Percentiles rank a stretch among this genome's conserved stretches.
Conservation (phyloP, 2,888 invertebrate species). For the Plebejus argus region DNA sequence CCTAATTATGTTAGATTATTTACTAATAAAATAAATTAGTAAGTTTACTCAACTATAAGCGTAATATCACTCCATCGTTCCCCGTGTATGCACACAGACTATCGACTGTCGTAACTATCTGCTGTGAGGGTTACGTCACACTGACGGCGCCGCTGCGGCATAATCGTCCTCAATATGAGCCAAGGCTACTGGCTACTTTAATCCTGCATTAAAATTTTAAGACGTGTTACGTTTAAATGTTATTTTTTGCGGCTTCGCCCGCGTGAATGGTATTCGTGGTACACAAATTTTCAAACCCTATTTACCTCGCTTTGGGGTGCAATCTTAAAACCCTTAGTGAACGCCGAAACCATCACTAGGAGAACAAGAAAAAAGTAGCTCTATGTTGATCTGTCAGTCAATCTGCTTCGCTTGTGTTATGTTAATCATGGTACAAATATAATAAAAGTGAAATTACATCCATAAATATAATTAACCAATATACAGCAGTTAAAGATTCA, state of each 20-base stretch:
- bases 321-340: too few relatives aligned
- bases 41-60: not conserved
- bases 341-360: too few relatives aligned
- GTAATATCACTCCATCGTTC: conserved; percentile 8
- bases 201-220: not conserved
- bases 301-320: too few relatives aligned
- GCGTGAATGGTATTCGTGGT: not conserved
- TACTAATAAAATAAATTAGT: not conserved
- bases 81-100: conserved; percentile 1
- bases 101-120: conserved; percentile 1
- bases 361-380: too few relatives aligned
- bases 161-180: not conserved
- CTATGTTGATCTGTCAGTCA: too few relatives aligned
- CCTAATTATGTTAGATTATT: not conserved
- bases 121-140: not conserved
- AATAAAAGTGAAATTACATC: too few relatives aligned
- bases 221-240: not conserved
- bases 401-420: too few relatives aligned
- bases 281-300: too few relatives aligned
- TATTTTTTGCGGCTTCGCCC: not conserved
- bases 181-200: not conserved
- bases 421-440: too few relatives aligned
- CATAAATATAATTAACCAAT: too few relatives aligned
- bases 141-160: not conserved
- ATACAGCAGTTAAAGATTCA: too few relatives aligned